These are phyloP conservation scores for Melanotaenia nigrans DNA, from an alignment of 2,797 vertebrate species.

Conservation along the genomic window DNA sequence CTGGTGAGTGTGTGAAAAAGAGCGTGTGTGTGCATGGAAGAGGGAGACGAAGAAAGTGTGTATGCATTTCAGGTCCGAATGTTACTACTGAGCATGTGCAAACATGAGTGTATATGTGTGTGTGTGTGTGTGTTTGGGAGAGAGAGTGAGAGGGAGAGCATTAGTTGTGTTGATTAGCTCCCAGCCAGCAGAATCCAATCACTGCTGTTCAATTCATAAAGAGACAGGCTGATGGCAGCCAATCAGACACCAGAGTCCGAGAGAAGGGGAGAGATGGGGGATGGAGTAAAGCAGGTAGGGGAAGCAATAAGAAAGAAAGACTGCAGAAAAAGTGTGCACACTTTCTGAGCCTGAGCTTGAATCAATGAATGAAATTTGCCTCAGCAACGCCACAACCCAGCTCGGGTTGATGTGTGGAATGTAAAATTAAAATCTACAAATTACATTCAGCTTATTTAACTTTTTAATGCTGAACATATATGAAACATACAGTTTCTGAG, in stretches of 20 bases:
- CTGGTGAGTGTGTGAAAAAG: constrained; percentile 22
- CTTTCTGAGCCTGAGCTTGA: background rate
- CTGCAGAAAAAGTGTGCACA: constrained; percentile 5
- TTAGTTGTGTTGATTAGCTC: constrained; percentile 62
- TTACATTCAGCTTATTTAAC: too few relatives aligned
- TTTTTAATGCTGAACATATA: too few relatives aligned
- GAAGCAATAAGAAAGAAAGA: constrained; percentile 14
- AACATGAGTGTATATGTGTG: background rate
- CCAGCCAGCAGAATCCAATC: constrained; percentile 67
- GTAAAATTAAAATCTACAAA: too few relatives aligned
- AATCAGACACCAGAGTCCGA: constrained; percentile 46
- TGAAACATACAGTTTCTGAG: too few relatives aligned
- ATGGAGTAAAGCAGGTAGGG: constrained; percentile 23
- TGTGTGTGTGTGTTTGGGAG: constrained; percentile 26
- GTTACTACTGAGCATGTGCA: constrained; percentile 37
- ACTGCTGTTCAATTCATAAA: constrained; percentile 78
- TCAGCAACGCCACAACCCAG: too few relatives aligned
- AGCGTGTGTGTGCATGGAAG: constrained; percentile 40
- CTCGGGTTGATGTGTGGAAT: too few relatives aligned
- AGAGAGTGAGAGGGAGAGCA: constrained; percentile 52
- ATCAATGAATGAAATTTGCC: too few relatives aligned
- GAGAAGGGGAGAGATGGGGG: constrained; percentile 15
- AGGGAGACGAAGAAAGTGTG: constrained; percentile 42
- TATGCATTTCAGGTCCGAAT: constrained; percentile 39
- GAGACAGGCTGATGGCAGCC: constrained; percentile 58